A percentile compares a stretch with the other conserved stretches of the same genome.
Conservation (phyloP, 2,797 vertebrate genomes). For the Hydrolagus colliei region DNA sequence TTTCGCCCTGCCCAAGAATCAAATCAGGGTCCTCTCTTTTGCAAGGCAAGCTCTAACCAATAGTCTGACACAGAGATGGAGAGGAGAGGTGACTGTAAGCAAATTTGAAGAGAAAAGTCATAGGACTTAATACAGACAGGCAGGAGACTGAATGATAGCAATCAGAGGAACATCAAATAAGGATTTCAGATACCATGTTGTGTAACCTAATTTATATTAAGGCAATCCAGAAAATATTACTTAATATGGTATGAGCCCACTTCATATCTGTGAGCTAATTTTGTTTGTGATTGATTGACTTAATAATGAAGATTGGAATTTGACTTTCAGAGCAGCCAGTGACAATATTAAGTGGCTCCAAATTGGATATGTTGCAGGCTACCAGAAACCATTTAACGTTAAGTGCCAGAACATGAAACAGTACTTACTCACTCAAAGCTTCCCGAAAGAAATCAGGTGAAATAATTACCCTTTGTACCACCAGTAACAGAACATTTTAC, state of each 20-base stretch:
- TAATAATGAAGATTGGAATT: constrained; percentile 31
- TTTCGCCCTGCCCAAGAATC: too few relatives aligned
- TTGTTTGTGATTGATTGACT: constrained; percentile 24
- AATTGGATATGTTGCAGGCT: constrained; percentile 12
- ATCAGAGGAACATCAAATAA: background rate
- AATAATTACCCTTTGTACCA: constrained; percentile 23
- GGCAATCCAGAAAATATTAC: constrained; percentile 17
- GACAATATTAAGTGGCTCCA: constrained; percentile 25
- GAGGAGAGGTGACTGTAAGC: too few relatives aligned
- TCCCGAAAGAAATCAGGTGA: constrained; percentile 12
- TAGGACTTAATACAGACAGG: too few relatives aligned
- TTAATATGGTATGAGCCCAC: constrained; percentile 23
- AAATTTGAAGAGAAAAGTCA: too few relatives aligned
- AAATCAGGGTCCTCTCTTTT: too few relatives aligned
- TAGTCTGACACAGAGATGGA: too few relatives aligned
- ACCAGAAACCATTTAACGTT: constrained; percentile 1
- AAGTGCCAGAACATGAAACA: constrained; percentile 29
- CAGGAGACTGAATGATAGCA: background rate
- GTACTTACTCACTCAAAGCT: constrained; percentile 17
- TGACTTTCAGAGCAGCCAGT: constrained; percentile 22
- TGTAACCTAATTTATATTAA: constrained; percentile 6
- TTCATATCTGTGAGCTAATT: constrained; percentile 23
- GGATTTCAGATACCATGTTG: background rate
- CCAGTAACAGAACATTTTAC: too few relatives aligned
- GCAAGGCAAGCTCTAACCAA: too few relatives aligned